These are phyloP conservation scores for Alethe diademata DNA, from an alignment of 2,113 vertebrate genomes.

Conservation along the genomic window DNA sequence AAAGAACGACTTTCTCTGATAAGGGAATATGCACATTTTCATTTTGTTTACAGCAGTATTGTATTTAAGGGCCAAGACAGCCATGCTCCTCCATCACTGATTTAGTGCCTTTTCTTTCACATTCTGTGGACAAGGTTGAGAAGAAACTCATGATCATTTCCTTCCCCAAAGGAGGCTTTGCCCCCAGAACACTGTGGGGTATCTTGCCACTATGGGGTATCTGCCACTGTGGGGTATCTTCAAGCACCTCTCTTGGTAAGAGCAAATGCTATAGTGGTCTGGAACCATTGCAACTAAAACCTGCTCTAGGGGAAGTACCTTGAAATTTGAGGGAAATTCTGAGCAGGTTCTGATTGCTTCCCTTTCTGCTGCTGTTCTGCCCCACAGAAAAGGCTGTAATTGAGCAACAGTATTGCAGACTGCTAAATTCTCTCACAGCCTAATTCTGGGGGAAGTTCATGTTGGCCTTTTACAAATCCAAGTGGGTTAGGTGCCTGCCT, in stretches of 20 bases:
- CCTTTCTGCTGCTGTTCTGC: not conserved
- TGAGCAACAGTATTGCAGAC: not conserved
- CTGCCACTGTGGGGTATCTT: not conserved
- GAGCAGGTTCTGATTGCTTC: not conserved
- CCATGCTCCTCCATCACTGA: not conserved
- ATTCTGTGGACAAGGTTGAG: not conserved
- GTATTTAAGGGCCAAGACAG: not conserved
- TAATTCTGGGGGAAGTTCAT: not conserved
- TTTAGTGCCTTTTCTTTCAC: not conserved
- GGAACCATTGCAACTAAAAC: not conserved
- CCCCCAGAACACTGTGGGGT: not conserved
- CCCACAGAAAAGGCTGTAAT: not conserved
- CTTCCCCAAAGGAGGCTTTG: not conserved
- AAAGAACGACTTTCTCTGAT: not conserved
- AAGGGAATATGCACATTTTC: not conserved
- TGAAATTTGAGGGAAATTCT: not conserved
- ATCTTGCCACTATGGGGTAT: not conserved
- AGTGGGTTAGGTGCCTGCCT: not conserved
- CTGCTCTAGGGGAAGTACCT: not conserved
- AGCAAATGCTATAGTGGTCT: not conserved
- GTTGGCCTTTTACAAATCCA: not conserved
- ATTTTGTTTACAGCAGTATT: not conserved
- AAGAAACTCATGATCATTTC: accelerated
- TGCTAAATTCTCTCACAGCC: not conserved
- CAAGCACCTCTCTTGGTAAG: not conserved